Evolutionary conservation across 1,140 invertebrate species (phyloP), one percentile per base, ranked within the genome.

Genomic region (Pararge aegeria): DNA sequence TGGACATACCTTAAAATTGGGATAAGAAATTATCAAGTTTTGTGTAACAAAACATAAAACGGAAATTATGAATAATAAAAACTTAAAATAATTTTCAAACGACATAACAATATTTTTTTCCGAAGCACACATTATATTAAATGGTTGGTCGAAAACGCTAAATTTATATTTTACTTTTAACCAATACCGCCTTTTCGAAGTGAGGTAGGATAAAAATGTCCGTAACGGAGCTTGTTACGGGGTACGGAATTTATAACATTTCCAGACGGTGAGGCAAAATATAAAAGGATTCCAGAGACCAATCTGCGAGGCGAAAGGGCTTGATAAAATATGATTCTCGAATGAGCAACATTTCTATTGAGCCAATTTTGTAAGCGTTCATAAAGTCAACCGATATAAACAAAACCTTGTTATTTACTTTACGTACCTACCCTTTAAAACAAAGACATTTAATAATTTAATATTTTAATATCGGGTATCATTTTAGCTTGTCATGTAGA

Each of bases 241-340:
- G 44, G 44, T 37, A 15, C 27, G 10, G 16, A 56, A 49, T 56
- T 56, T 56, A 56, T 49, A 56, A 56, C 30, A 49, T 48, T 34
- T 55, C 42, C 54, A 20, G 54, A 48, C 40, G 42, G n/a, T 37
- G 42, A 49, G 30, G 44, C 21, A 56, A 49, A 49, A 56, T 56
- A 56, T 49, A 37, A 56, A 49, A 37, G 55, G 44, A 56, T 24
- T 49, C 30, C 30, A 24, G 55, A 49, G 55, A 24, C 55, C 55
- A 56, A 56, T 56, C 55, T 56, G 30, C 55, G 55, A 38, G 29
- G 55, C 30, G 20, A 56, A 56, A 46, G 55, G 55, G 55, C 20
- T 46, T 56, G 55, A 12, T 56, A 49, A 56, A 49, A 56, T 56
- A 56, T 55, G 53, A 55, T 34, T 46, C 55, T 37, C 44, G 15